Evolutionary conservation across 2,888 invertebrate species (phyloP).

Genomic region (Machimus rusticus): DNA sequence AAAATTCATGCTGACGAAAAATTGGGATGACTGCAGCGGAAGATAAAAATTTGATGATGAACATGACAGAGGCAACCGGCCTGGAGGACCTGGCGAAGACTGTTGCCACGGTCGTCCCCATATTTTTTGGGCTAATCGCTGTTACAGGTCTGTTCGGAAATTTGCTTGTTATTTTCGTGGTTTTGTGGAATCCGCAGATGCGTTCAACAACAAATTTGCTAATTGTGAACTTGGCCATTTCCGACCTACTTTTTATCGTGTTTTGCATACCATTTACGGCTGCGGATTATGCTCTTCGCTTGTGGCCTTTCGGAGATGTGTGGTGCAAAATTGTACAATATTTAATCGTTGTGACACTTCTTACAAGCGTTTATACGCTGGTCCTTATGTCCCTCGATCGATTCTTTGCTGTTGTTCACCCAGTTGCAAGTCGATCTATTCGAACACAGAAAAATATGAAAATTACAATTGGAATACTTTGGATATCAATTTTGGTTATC

Average conservation of each 20-base stretch:
- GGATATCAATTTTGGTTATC: conserved; percentile 78
- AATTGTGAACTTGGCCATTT: conserved; percentile 87
- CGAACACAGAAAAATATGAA: conserved; percentile 82
- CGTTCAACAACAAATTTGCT: conserved; percentile 90
- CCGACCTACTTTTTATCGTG: conserved; percentile 88
- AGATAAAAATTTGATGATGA: not conserved
- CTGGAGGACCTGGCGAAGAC: conserved; percentile 63
- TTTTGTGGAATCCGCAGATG: conserved; percentile 90
- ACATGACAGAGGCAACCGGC: not conserved
- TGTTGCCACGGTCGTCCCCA: conserved; percentile 74
- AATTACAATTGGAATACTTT: conserved; percentile 76
- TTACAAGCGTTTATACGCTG: conserved; percentile 88
- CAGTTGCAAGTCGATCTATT: conserved; percentile 83
- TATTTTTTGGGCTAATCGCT: conserved; percentile 85
- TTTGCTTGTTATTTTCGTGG: conserved; percentile 85
- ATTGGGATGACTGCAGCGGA: not conserved
- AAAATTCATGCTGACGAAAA: not conserved
- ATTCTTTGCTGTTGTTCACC: conserved; percentile 92
- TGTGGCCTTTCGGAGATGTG: conserved; percentile 82
- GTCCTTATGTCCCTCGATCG: conserved; percentile 89
- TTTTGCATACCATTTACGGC: conserved; percentile 95
- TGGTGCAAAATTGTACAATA: conserved; percentile 89
- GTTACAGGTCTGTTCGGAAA: conserved; percentile 88
- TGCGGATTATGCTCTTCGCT: conserved; percentile 81
- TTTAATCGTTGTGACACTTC: conserved; percentile 88